These are phyloP conservation scores for Heliothis subflexa DNA, from an alignment of 1,140 invertebrate genomes.

Conservation along the genomic window DNA sequence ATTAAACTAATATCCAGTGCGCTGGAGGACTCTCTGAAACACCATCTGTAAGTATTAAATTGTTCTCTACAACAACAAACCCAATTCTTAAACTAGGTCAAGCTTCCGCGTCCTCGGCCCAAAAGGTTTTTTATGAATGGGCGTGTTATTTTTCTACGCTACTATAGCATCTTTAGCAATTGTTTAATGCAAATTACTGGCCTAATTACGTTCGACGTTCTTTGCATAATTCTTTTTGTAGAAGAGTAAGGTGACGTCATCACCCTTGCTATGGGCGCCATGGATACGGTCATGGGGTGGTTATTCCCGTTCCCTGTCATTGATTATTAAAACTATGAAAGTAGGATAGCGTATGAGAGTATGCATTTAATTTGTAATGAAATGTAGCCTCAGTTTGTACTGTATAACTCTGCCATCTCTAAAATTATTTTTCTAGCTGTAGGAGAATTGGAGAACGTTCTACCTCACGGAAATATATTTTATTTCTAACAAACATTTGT, in stretches of 20 bases:
- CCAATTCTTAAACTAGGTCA: conserved; percentile 72
- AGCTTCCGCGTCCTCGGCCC: conserved; percentile 75
- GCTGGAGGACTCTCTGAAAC: conserved; percentile 73
- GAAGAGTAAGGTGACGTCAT: conserved; percentile 35
- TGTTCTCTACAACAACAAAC: conserved; percentile 44
- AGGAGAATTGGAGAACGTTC: too few species aligned
- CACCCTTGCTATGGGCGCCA: conserved; percentile 33
- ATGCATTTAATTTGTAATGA: background rate
- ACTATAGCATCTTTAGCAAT: conserved; percentile 40
- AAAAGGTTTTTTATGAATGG: conserved; percentile 71
- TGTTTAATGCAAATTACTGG: conserved; percentile 16
- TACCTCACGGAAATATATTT: background rate
- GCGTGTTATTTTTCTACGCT: conserved; percentile 59
- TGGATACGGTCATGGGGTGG: conserved; percentile 43
- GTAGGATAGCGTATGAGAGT: background rate
- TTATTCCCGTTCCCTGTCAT: conserved; percentile 39
- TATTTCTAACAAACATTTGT: background rate
- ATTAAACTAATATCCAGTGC: conserved; percentile 55
- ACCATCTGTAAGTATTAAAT: conserved; percentile 73
- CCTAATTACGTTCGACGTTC: background rate
- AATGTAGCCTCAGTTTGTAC: background rate
- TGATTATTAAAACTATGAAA: conserved; percentile 40
- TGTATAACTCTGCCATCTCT: too few species aligned
- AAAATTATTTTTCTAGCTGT: too few species aligned
- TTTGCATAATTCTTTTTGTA: background rate